A percentile compares a stretch with the other conserved stretches of the same genome.
These are phyloP conservation scores for Steromphala cineraria DNA, from an alignment of 2,888 invertebrate species.

Conservation along the genomic window DNA sequence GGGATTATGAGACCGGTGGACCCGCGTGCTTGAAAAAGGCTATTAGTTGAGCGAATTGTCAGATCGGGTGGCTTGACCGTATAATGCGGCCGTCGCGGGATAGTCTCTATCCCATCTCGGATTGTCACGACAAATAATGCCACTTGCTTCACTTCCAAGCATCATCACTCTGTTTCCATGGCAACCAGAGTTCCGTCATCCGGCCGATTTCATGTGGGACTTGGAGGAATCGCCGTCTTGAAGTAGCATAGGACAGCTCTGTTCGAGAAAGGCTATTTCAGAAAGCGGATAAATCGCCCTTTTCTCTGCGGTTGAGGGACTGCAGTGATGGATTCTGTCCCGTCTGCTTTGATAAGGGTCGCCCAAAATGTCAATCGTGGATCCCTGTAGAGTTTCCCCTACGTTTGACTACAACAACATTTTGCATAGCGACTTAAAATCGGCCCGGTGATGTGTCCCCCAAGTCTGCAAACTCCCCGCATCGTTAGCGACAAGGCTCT, in stretches of 20 bases:
- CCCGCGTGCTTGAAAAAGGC: background rate
- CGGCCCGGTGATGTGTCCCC: background rate
- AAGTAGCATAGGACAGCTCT: background rate
- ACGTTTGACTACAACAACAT: slow-evolving; percentile 9
- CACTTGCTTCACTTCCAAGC: slow-evolving; percentile 21
- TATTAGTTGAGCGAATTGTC: slow-evolving; percentile 22
- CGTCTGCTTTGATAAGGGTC: slow-evolving; percentile 7
- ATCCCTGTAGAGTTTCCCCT: background rate
- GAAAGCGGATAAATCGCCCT: slow-evolving; percentile 12
- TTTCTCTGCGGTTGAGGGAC: slow-evolving; percentile 1
- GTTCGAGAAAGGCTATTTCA: background rate
- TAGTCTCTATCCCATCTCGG: slow-evolving; percentile 23
- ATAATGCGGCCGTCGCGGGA: background rate
- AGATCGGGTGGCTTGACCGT: slow-evolving; percentile 22
- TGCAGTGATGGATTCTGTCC: background rate
- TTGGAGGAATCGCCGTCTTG: slow-evolving; percentile 10
- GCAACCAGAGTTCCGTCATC: slow-evolving; percentile 39
- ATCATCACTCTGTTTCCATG: slow-evolving; percentile 38
- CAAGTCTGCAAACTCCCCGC: background rate
- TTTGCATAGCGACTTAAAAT: background rate
- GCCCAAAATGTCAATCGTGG: slow-evolving; percentile 7
- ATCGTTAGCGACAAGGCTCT: slow-evolving; percentile 4
- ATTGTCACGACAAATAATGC: slow-evolving; percentile 30
- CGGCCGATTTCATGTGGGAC: slow-evolving; percentile 41
- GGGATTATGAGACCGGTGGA: background rate